Base-by-base conservation (phyloP, 2,797 vertebrate species). In the Chelon auratus region DNA sequence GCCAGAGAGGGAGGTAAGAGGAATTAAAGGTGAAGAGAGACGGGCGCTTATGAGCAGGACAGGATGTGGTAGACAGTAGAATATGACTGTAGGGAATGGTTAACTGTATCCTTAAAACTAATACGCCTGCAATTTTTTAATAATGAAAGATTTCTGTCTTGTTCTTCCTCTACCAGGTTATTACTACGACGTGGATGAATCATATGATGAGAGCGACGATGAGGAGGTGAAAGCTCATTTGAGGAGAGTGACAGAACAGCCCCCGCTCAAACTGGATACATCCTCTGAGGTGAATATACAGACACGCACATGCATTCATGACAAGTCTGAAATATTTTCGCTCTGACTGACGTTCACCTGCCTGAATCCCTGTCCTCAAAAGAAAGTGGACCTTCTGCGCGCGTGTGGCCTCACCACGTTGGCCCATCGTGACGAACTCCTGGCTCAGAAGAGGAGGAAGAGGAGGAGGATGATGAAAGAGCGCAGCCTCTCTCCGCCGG, bases 171-270 rank as follows among this genome's bases (percentile, higher is more conserved):
- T 24, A 8, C 22, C 87, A 98, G 97, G 97, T 62, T 97, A 96
- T 87, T 97, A 96, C 82, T 98, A 96, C 0, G 96, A 97, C 84
- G 83, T 96, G 64, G 96, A 97, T 0, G 96, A 97, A 78, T 98
- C 97, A 0, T 97, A 96, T 0, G 97, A 98, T 0, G 97, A 98
- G 87, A 97, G 96, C 0, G 96, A 98, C 0, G 96, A 97, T 65
- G 97, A 98, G 75, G 97, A 97, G 76, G 95, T 98, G 72, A 94
- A 95, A 78, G 95, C 96, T 40, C 97, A 98, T 88, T 93, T 98
- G 70, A 95, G 94, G 67, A 95, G 95, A 1, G 96, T 98, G 52
- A 94, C 95, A 0, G 94, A 97, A 71, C 96, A 97, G 89, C 96
- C 96, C 0, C 95, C 96, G 0, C 94, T 98, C 74, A 97, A 97